These are phyloP conservation scores for Ophion ellenae DNA, from an alignment of 2,888 invertebrate genomes.

Conservation along the genomic window DNA sequence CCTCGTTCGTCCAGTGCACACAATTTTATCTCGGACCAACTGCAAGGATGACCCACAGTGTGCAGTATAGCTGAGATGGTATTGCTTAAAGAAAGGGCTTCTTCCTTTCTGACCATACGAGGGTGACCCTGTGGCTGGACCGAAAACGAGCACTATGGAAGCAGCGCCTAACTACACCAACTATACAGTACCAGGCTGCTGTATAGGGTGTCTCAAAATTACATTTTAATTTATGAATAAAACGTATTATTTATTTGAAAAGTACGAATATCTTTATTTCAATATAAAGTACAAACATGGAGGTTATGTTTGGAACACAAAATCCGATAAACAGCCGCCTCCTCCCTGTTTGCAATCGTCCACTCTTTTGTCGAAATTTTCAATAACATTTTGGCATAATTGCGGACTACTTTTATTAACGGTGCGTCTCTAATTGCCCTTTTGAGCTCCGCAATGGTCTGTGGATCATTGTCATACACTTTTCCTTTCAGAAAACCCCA, in stretches of 20 bases:
- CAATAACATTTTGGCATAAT: no score
- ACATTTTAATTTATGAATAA: not conserved
- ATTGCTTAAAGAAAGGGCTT: conserved; percentile 37
- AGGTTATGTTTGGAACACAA: no score
- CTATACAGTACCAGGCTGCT: conserved; percentile 14
- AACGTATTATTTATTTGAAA: no score
- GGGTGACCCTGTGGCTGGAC: conserved; percentile 40
- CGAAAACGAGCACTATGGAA: conserved; percentile 23
- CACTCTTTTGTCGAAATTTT: no score
- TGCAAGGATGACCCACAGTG: conserved; percentile 66
- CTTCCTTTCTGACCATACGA: conserved; percentile 32
- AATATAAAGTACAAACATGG: no score
- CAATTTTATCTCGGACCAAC: conserved; percentile 65
- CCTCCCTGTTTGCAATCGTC: no score
- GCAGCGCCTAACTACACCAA: conserved; percentile 40
- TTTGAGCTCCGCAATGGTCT: no score
- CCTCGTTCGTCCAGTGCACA: conserved; percentile 52
- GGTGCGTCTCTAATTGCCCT: not conserved
- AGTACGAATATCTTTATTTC: no score
- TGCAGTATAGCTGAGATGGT: conserved; percentile 68
- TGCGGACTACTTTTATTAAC: no score
- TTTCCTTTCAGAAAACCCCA: no score
- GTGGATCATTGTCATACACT: no score
- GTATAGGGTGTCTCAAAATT: not conserved
- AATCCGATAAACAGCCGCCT: no score